Base-by-base conservation (phyloP, 2,113 vertebrate genomes). In the Formicarius rufipectus region DNA sequence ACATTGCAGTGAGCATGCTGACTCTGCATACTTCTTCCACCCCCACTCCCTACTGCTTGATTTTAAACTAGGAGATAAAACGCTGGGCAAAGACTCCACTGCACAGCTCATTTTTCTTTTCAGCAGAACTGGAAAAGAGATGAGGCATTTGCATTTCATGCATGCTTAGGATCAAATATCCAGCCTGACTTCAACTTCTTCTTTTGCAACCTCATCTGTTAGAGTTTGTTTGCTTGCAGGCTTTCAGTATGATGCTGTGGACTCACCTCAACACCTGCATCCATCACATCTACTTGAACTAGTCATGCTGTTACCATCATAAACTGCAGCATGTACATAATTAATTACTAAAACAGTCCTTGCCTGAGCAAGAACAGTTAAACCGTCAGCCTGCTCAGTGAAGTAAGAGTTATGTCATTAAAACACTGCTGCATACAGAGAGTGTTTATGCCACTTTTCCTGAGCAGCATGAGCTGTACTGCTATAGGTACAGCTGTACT, bases 11-110 rank as follows among this genome's bases (percentile, higher is more conserved):
- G 14, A 93, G 75, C 30, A n/a, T 63, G 90, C 92, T 95, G 95
- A 94, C 90, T 82, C 83, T 91, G 87, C 87, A 74, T 58, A 79
- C 72, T 89, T 89, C 75, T 93, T 77, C 78, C 35, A 91, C 50
- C 30, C 22, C 5, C 1, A 25, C 52, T 78, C 53, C 67, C 82
- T 73, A 39, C 86, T 67, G 56, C 85, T 90, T 71, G 75, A 50
- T 83, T 91, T 94, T 76, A 80, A 82, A 55, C 71, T 49, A 53
- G 59, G n/a, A 94, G 90, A 90, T 80, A 96, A 95, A 97, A 91
- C 50, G 64, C 58, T 47, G 67, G 49, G 27, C 45, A 90, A 94
- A 79, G 74, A 77, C 55, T 77, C 53, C 66, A 45, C 22, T 66
- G 42, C 75, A 93, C 24, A 69, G 87, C 40, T 76, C 83, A 71